These are phyloP conservation scores for Vanessa tameamea DNA, from an alignment of 1,140 invertebrate species.

Conservation along the genomic window DNA sequence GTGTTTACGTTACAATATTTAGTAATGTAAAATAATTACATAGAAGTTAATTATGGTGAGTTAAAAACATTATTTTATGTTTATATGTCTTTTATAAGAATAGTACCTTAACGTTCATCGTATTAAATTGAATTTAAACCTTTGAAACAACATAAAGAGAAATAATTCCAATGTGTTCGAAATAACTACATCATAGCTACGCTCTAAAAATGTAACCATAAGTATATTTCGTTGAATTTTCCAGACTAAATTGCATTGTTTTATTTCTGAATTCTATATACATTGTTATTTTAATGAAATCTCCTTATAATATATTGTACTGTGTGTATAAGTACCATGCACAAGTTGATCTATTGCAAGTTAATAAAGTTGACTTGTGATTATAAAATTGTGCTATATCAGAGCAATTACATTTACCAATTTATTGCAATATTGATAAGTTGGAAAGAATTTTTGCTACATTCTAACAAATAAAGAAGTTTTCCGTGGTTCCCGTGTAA, in stretches of 20 bases:
- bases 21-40: slow-evolving; percentile 19
- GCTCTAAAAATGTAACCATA: too few species aligned
- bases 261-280: too few species aligned
- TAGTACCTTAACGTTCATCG: background rate
- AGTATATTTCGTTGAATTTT: too few species aligned
- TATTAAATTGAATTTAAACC: background rate
- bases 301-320: background rate
- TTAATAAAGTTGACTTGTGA: slow-evolving; percentile 20
- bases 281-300: too few species aligned
- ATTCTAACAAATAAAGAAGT: background rate
- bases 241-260: too few species aligned
- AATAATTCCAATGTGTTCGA: background rate
- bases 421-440: background rate
- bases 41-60: slow-evolving; percentile 16
- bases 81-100: background rate
- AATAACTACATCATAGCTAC: too few species aligned
- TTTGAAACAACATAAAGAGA: background rate
- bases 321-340: slow-evolving; percentile 2
- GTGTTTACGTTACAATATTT: slow-evolving; percentile 11
- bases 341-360: slow-evolving; percentile 38
- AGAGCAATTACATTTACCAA: slow-evolving; percentile 11
- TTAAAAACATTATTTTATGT: background rate
- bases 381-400: slow-evolving; percentile 38
- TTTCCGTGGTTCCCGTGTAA: too few species aligned
- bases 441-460: background rate